A percentile compares a stretch with the other conserved stretches of the same genome.
These are phyloP conservation scores for Zele albiditarsus DNA, from an alignment of 2,888 invertebrate genomes.

Conservation along the genomic window DNA sequence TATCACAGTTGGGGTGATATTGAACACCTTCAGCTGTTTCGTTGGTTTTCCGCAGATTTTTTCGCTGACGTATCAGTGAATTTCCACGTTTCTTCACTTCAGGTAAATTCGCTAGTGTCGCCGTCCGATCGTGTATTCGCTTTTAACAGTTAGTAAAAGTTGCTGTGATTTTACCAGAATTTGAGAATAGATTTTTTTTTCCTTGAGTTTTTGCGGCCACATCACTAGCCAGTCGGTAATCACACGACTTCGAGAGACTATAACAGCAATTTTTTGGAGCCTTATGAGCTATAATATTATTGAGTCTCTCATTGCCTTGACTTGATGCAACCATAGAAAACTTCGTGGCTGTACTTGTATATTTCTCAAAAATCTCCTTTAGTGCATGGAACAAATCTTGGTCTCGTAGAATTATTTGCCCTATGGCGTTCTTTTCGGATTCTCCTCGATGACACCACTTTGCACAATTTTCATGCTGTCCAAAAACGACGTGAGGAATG, in stretches of 20 bases:
- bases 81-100: background rate
- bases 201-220: background rate
- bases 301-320: background rate
- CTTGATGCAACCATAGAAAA: background rate
- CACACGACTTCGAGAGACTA: background rate
- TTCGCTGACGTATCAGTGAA: background rate
- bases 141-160: background rate
- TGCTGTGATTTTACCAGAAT: background rate
- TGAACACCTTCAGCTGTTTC: background rate
- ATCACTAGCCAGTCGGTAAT: background rate
- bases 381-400: too few species aligned
- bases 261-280: background rate
- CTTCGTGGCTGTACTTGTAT: background rate
- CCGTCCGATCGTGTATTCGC: background rate
- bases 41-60: background rate
- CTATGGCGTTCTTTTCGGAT: too few species aligned
- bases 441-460: conserved; percentile 43
- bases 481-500: conserved; percentile 48
- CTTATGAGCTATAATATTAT: background rate
- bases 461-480: conserved; percentile 49
- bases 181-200: background rate
- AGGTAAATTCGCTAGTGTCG: background rate
- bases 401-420: too few species aligned
- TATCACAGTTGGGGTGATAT: background rate
- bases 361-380: too few species aligned